phyloP scores from a whole-genome alignment of 2,797 vertebrate genomes.

The Atherinosoma microstoma region DNA sequence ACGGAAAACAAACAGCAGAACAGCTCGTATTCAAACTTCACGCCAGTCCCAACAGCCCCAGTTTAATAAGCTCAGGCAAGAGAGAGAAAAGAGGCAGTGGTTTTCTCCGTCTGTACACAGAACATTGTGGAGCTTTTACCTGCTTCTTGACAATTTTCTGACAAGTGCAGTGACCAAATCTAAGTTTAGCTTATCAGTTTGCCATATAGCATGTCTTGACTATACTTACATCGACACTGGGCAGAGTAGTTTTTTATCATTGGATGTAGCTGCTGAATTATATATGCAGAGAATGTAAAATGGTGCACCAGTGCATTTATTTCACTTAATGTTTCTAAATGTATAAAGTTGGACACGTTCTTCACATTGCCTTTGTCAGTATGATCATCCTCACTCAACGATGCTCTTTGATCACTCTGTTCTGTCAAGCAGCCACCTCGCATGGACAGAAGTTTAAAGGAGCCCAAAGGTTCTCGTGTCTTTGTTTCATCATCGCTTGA shows the following conservation, averaged over 20 bases:
- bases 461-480: neutral
- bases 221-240: neutral
- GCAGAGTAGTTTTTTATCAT: neutral
- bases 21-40: slow-evolving; percentile 41
- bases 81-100: slow-evolving; percentile 29
- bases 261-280: neutral
- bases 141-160: slow-evolving; percentile 6
- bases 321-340: neutral
- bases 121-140: neutral
- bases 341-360: neutral
- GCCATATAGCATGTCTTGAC: neutral
- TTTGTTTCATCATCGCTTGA: neutral
- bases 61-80: slow-evolving; percentile 47
- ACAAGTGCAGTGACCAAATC: neutral
- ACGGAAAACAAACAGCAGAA: slow-evolving; percentile 54
- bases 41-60: slow-evolving; percentile 48
- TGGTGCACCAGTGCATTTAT: neutral
- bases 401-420: neutral
- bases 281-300: neutral
- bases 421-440: neutral
- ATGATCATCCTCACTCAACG: neutral
- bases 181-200: neutral
- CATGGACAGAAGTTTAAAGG: neutral
- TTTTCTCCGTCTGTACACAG: slow-evolving; percentile 1
- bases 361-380: neutral